Evolutionary conservation across 2,888 invertebrate genomes (phyloP), one percentile per base, ranked within the genome.

Genomic region (Congeria kusceri): DNA sequence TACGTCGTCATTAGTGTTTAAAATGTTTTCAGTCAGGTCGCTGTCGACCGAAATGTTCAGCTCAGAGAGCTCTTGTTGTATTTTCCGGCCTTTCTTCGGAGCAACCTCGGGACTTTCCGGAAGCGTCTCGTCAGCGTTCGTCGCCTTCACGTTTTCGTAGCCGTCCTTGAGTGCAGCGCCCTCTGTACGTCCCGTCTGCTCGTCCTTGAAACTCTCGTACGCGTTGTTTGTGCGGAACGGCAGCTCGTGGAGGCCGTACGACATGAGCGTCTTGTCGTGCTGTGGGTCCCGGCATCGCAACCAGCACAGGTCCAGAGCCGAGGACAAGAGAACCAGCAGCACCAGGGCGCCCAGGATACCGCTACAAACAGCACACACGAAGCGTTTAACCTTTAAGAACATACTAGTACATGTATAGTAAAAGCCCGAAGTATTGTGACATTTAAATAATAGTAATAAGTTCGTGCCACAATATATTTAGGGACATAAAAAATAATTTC

Each of bases 281-380:
- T 15, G 7, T 13, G 9, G 13, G 1, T 25, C 20, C 0, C 4
- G 20, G 58, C 49, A 23, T 56, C 63, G 49, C 27, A 62, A 56
- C 27, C 25, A 69, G 20, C 63, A 20, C 0, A 79, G 49, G 20
- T 83, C 83, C n/a, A 83, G 44, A 0, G 61, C n/a, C 7, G 83
- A 74, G 2, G 73, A 79, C 15, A 79, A 23, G 7, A 83, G 15
- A 23, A 79, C 77, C 0, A 83, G 53, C 5, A 69, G 62, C 1
- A 66, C 49, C 0, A 83, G 68, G 0, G 53, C 74, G 15, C 77
- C 77, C 4, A 83, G 59, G 13, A 83, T 76, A 49, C 76, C 67
- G 4, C 83, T 82, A 39, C 1, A 11, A 13, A 39, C 39, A 39
- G 39, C 15, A 39, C 68, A 2, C 72, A 72, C 49, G 25, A 49